Base-by-base conservation (phyloP, 35 echinoderm and acorn worm species). In the Ophioderma brevispina region DNA sequence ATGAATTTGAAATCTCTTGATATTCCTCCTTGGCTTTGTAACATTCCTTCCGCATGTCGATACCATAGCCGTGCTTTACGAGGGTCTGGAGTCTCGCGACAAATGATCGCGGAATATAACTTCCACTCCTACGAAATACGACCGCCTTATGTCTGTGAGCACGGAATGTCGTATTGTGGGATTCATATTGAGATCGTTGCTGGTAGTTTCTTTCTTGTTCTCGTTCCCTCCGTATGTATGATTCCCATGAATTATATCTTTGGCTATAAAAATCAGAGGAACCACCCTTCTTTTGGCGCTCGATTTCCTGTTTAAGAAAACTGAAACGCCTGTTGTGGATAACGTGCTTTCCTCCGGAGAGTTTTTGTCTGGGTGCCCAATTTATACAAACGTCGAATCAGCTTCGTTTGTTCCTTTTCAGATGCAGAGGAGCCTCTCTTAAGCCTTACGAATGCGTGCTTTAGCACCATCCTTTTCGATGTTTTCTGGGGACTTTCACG, bases 351-450 rank as follows among this genome's bases (percentile, higher is more conserved):
- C 37, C 41, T 40, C 75, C 21, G 41, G 81, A 37, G 90, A 82
- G 39, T 91, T 84, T 80, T 91, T 86, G 34, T 86, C 90, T 10
- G 82, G 89, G 32, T 91, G 90, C 90, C 90, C 40, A 55, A 86
- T 33, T 49, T 46, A 32, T 85, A 50, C 13, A 91, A 25, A 19
- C 90, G 81, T 0, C n/a, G 30, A 32, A 85, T 32, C 21, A 75
- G 70, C 42, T 78, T 79, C 34, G 41, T 79, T 32, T 42, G 42
- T 21, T 91, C 39, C 10, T 36, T 14, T 50, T 84, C 70, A 25
- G 90, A 33, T 78, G 86, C 6, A 32, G 75, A 0, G 25, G 75
- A 86, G 75, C 79, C 36, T 91, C 90, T 33, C 78, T 35, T 15
- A 91, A 37, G 77, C 90, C 5, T 32, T 35, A 14, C 38, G 76